A percentile compares a stretch with the other conserved stretches of the same genome.
phyloP scores from a whole-genome alignment of 1,140 invertebrate genomes.

The Drosophila subpulchrella region DNA sequence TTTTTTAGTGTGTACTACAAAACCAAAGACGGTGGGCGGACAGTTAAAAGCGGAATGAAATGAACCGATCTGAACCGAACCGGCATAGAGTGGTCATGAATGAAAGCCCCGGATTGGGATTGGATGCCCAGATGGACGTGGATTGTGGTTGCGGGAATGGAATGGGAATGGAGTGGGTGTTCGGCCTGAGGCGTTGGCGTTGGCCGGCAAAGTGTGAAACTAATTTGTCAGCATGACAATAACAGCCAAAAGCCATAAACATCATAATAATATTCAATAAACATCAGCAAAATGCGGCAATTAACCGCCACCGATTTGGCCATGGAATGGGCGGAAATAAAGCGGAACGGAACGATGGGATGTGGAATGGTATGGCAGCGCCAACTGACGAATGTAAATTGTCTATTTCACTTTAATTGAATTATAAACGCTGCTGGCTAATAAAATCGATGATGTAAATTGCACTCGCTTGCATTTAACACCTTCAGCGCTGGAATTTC shows the following conservation, averaged over 20 bases:
- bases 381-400: slow-evolving; percentile 29
- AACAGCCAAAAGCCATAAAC: slow-evolving; percentile 79
- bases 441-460: slow-evolving; percentile 83
- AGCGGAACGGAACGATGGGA: background rate
- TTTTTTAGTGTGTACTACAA: background rate
- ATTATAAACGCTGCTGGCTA: slow-evolving; percentile 76
- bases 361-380: background rate
- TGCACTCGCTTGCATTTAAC: slow-evolving; percentile 75
- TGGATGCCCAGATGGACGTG: slow-evolving; percentile 20
- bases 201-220: slow-evolving; percentile 74
- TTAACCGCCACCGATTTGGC: slow-evolving; percentile 68
- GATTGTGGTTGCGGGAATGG: slow-evolving; percentile 43
- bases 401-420: slow-evolving; percentile 72
- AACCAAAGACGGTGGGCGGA: slow-evolving; percentile 45
- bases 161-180: slow-evolving; percentile 24
- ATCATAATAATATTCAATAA: slow-evolving; percentile 82
- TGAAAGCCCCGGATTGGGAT: slow-evolving; percentile 21
- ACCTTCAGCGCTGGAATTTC: slow-evolving; percentile 75
- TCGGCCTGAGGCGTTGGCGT: slow-evolving; percentile 32
- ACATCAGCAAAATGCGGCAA: slow-evolving; percentile 78
- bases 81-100: slow-evolving; percentile 36
- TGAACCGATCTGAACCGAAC: slow-evolving; percentile 28
- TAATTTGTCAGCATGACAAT: slow-evolving; percentile 83
- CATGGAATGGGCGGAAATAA: slow-evolving; percentile 6
- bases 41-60: slow-evolving; percentile 43